phyloP scores from a whole-genome alignment of 1,140 invertebrate genomes.

The Magallana ariakensis region DNA sequence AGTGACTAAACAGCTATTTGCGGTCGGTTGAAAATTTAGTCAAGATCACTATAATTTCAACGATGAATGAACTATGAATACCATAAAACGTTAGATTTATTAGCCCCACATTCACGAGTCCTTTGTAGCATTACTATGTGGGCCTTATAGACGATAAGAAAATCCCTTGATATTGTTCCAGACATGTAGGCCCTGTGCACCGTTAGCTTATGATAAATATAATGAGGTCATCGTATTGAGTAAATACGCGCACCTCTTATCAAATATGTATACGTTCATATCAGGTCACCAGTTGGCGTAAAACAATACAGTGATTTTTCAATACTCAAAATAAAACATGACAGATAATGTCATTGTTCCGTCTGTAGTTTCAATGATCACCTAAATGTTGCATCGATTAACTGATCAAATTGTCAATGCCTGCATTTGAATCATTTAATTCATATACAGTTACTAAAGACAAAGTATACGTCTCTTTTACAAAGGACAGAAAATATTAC shows the following conservation, averaged over 20 bases:
- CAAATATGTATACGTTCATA: neutral
- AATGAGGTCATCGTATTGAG: constrained; percentile 24
- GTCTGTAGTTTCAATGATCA: no score
- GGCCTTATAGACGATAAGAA: neutral
- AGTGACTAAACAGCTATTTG: constrained; percentile 21
- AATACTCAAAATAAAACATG: no score
- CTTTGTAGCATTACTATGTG: no score
- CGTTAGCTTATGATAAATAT: neutral
- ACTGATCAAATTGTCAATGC: no score
- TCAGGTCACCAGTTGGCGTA: no score
- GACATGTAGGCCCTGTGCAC: neutral
- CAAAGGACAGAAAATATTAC: no score
- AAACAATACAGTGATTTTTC: no score
- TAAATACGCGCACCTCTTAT: constrained; percentile 22
- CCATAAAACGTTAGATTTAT: neutral
- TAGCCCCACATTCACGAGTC: neutral
- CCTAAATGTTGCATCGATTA: no score
- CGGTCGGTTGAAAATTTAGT: neutral
- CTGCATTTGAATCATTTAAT: no score
- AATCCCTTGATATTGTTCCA: constrained; percentile 22
- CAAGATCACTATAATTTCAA: neutral
- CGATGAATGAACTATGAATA: neutral
- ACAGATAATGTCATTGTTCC: no score
- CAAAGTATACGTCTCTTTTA: no score
- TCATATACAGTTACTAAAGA: no score